Conservation (phyloP, 1,140 invertebrate genomes). For the Euborellia annulipes region DNA sequence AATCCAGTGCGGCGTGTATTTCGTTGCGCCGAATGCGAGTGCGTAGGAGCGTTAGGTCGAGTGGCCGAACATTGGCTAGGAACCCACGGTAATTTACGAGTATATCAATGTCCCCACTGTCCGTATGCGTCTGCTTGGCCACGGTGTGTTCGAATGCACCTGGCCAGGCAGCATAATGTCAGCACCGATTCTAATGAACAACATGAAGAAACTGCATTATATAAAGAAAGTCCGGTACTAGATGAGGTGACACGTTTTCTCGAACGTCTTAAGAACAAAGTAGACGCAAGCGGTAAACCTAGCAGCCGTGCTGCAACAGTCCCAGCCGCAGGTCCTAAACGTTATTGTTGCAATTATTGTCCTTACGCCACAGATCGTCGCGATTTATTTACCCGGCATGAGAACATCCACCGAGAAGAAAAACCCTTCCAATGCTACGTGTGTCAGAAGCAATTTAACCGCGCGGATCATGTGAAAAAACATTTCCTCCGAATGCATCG, state of each 20-base stretch:
- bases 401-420: conserved; percentile 88
- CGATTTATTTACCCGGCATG: conserved; percentile 87
- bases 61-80: conserved; percentile 73
- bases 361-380: conserved; percentile 80
- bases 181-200: conserved; percentile 37
- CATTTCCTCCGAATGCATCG: conserved; percentile 82
- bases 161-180: conserved; percentile 48
- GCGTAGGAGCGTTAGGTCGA: conserved; percentile 57
- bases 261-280: conserved; percentile 44
- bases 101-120: conserved; percentile 55
- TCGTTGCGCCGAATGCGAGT: conserved; percentile 59
- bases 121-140: conserved; percentile 59
- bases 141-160: conserved; percentile 52
- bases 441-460: conserved; percentile 80
- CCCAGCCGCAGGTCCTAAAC: conserved; percentile 31
- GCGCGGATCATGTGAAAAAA: conserved; percentile 90
- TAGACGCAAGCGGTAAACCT: conserved; percentile 23
- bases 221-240: conserved; percentile 53
- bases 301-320: neutral
- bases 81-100: conserved; percentile 55
- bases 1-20: conserved; percentile 54
- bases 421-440: conserved; percentile 88
- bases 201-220: conserved; percentile 23
- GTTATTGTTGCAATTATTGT: conserved; percentile 71
- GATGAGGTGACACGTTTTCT: conserved; percentile 46